These are phyloP conservation scores for Laspeyria flexula DNA, from an alignment of 2,888 invertebrate genomes.

Conservation along the genomic window DNA sequence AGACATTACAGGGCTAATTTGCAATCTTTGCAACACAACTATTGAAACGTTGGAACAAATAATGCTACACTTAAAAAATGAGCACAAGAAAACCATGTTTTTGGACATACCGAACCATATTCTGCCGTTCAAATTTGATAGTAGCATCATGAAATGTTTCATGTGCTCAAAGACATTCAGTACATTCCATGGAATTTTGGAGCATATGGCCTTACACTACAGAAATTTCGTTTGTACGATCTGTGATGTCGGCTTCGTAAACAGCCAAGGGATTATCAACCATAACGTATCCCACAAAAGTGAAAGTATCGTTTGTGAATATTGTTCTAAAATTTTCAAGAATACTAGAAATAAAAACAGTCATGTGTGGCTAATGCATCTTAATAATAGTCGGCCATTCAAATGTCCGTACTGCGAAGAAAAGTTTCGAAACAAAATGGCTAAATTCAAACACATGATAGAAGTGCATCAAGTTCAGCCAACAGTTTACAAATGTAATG, in stretches of 20 bases:
- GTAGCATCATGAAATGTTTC: not conserved
- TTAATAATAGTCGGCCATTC: too few species aligned
- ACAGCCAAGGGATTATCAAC: conserved; percentile 2
- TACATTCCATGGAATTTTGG: not conserved
- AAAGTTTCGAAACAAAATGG: too few species aligned
- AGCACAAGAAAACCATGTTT: conserved; percentile 21
- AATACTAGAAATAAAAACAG: too few species aligned
- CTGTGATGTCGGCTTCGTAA: conserved; percentile 49
- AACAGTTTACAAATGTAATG: too few species aligned
- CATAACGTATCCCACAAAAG: not conserved
- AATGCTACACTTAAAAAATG: conserved; percentile 17
- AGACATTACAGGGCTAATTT: not conserved
- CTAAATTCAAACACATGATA: too few species aligned
- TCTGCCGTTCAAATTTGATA: conserved; percentile 22
- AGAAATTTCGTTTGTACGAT: conserved; percentile 53
- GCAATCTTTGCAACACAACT: conserved; percentile 16
- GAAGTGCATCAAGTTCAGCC: too few species aligned
- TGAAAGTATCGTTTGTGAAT: too few species aligned
- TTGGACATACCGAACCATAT: conserved; percentile 31
- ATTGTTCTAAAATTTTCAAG: too few species aligned
- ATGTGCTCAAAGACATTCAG: conserved; percentile 6
- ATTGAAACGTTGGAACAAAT: conserved; percentile 21
- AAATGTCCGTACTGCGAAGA: too few species aligned
- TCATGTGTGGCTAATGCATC: too few species aligned
- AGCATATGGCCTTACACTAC: conserved; percentile 58